Evolutionary conservation across 2,113 vertebrate genomes (phyloP).

Genomic region (Tricholaema leucomelas): DNA sequence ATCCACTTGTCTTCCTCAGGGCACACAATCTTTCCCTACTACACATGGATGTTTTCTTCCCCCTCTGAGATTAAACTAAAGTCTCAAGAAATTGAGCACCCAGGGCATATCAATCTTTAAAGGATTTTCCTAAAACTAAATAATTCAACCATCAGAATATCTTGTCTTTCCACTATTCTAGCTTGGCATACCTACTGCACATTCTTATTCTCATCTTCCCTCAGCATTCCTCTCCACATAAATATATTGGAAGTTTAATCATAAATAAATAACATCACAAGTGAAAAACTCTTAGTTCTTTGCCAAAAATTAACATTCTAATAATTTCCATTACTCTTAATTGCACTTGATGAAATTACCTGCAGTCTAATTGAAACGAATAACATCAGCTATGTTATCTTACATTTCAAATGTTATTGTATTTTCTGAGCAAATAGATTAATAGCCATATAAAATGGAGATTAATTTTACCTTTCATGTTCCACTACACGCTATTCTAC

Average conservation of each 20-base stretch:
- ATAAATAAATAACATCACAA: not conserved
- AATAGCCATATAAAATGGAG: not conserved
- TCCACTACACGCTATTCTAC: not conserved
- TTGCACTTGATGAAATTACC: not conserved
- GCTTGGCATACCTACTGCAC: not conserved
- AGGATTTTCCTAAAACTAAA: not conserved
- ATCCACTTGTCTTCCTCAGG: not conserved
- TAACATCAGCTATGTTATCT: not conserved
- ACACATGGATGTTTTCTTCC: too few relatives aligned
- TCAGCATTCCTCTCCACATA: not conserved
- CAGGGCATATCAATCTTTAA: not conserved
- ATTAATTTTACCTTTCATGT: not conserved
- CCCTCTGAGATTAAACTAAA: not conserved
- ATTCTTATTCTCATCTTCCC: not conserved
- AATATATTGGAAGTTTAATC: not conserved
- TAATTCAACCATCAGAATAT: not conserved
- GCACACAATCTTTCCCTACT: not conserved
- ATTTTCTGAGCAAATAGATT: not conserved
- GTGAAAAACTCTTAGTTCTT: not conserved
- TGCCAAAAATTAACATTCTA: not conserved
- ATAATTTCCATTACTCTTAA: not conserved
- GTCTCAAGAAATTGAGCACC: not conserved
- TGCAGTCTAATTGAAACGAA: not conserved
- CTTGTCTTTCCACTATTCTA: not conserved
- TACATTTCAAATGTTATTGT: not conserved